Base-by-base conservation (phyloP, 2,113 vertebrate species). In the Cololabis saira region DNA sequence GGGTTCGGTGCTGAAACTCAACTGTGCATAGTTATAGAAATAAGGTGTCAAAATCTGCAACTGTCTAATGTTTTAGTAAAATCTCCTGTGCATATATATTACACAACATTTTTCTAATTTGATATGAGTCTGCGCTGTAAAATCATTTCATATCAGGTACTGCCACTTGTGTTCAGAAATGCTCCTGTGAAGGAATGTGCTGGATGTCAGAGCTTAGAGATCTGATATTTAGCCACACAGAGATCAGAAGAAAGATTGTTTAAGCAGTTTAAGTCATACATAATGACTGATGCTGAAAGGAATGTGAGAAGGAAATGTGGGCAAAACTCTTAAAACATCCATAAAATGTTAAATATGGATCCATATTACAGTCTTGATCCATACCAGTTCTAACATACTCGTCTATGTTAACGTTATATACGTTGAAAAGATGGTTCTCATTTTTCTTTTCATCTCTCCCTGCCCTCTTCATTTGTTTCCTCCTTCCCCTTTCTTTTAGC, bases 401-500 rank as follows among this genome's bases (percentile, higher is more conserved):
- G 22, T 22, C 30, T 21, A 22, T 56, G 42, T 22, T 33, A 56
- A 48, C 5, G 22, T 17, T 7, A 48, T 33, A 11, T 9, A 37
- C 33, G 10, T 37, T 37, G 18, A 48, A 41, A 22, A 47, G n/a
- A 56, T 4, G 27, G 9, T 12, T 48, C 12, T 56, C 37, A n/a
- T 61, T 58, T 58, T 27, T 58, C 22, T 33, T 17, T 44, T 19
- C 48, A 22, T 53, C 19, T 24, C 48, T 60, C 11, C 21, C 33
- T 41, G 58, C 43, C 22, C 47, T 68, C 47, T 57, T 21, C 61
- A 57, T 73, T 71, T 18, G 16, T 82, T 74, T 71, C 61, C 80
- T 48, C 33, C 72, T 70, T 66, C 49, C 33, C 14, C 5, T 83
- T 82, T 81, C 58, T 84, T 75, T 73, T 64, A 74, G 55, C 69